Evolutionary conservation across 2,888 invertebrate species (phyloP), one percentile per base, ranked within the genome.

Genomic region (Rhagophthalmus giganteus): DNA sequence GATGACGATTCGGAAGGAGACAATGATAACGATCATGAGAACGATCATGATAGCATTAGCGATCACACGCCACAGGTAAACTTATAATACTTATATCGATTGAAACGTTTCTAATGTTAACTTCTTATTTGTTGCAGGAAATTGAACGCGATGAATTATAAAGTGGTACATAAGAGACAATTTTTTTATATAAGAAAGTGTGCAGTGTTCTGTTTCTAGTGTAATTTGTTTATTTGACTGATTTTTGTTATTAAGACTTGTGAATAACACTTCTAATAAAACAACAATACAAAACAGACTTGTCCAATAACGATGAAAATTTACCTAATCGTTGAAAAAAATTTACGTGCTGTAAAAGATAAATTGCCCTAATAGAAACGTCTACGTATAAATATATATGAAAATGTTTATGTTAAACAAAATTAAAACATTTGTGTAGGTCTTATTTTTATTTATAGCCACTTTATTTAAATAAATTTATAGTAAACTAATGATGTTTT

Each of bases 111-210:
- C 30, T 34, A 9, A 25, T 27, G 27, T n/a, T n/a, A n/a, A 24
- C 1, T 27, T 12, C 25, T 13, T 16, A 11, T 35, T 52, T 47
- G 8, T 76, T 76, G 13, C 71, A 79, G 79, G 78, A 79, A 61
- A 62, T 65, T 24, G 70, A 72, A 38, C 80, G 79, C 65, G 81
- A 81, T 67, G 81, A 81, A 68, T 74, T 80, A 74, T 80, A 79
- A 75, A 74, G 68, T 71, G 65, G 11, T 35, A 32, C 46, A 35
- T 34, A 58, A 67, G 63, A 69, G 69, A 70, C 69, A 60, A 68
- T 54, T 71, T 70, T n/a, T 71, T 71, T 72, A 69, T 68, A 69
- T 66, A 63, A 65, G 63, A 61, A 63, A 67, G 72, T 72, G 71
- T 71, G 72, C 65, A 69, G 70, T 72, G 70, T 70, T 71, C 67